These are phyloP conservation scores for Sesia bembeciformis DNA, from an alignment of 2,888 invertebrate genomes.

Conservation along the genomic window DNA sequence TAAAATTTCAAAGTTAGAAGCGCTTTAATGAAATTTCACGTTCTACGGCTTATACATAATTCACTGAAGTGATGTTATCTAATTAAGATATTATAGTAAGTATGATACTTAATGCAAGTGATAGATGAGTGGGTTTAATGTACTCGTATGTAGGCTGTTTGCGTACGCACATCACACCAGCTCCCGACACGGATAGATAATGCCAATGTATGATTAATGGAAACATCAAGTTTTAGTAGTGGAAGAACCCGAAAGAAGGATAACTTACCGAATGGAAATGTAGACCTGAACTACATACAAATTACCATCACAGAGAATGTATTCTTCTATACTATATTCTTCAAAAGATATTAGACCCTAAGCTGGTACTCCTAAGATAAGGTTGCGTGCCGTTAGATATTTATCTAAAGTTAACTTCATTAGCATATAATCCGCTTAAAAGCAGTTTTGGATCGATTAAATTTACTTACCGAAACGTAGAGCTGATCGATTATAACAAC, in stretches of 20 bases:
- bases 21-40: no score
- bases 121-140: conserved; percentile 6
- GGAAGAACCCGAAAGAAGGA: conserved; percentile 28
- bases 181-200: conserved; percentile 35
- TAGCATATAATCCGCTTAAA: neutral
- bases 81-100: neutral
- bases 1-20: no score
- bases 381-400: neutral
- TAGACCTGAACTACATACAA: conserved; percentile 39
- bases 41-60: no score
- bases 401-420: neutral
- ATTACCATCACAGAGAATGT: conserved; percentile 31
- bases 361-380: neutral
- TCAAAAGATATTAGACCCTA: neutral
- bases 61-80: no score
- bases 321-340: neutral
- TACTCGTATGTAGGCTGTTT: conserved; percentile 24
- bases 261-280: conserved; percentile 27
- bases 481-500: neutral
- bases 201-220: conserved; percentile 56
- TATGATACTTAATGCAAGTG: conserved; percentile 5
- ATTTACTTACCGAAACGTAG: neutral
- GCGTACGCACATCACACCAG: conserved; percentile 22
- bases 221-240: conserved; percentile 31
- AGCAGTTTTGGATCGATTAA: neutral